phyloP scores from a whole-genome alignment of 2,888 invertebrate genomes.

The Lasioglossum villosulum region DNA sequence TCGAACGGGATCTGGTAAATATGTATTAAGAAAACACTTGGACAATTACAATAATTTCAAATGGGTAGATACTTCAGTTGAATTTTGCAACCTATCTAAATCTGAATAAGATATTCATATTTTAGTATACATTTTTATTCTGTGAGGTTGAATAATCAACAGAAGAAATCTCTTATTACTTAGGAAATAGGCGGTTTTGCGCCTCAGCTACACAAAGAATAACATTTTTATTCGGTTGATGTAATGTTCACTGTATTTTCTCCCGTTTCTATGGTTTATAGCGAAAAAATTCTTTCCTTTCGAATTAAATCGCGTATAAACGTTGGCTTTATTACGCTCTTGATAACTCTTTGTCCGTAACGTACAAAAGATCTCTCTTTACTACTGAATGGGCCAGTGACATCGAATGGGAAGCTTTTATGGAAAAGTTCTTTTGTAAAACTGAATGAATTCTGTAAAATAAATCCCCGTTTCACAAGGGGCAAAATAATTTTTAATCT shows the following conservation, averaged over 20 bases:
- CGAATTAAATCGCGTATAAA: constrained; percentile 6
- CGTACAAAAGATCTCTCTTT: background rate
- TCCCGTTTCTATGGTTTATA: background rate
- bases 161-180: background rate
- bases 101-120: background rate
- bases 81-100: background rate
- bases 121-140: background rate
- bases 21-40: no score
- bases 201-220: background rate
- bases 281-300: background rate
- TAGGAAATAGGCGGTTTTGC: background rate
- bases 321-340: background rate
- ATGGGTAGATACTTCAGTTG: background rate
- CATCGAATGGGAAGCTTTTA: constrained; percentile 1
- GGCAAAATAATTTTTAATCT: background rate
- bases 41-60: no score
- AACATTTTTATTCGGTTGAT: background rate
- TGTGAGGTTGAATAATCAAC: background rate
- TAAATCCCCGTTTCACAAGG: background rate
- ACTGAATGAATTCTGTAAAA: constrained; percentile 8
- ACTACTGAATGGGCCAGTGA: background rate
- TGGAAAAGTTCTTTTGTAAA: constrained; percentile 2
- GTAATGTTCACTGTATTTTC: background rate
- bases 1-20: no score
- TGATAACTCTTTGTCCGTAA: background rate